Percentiles rank a stretch among this genome's conserved stretches.
phyloP scores from a whole-genome alignment of 2,888 invertebrate genomes.

The Lottia gigantea region DNA sequence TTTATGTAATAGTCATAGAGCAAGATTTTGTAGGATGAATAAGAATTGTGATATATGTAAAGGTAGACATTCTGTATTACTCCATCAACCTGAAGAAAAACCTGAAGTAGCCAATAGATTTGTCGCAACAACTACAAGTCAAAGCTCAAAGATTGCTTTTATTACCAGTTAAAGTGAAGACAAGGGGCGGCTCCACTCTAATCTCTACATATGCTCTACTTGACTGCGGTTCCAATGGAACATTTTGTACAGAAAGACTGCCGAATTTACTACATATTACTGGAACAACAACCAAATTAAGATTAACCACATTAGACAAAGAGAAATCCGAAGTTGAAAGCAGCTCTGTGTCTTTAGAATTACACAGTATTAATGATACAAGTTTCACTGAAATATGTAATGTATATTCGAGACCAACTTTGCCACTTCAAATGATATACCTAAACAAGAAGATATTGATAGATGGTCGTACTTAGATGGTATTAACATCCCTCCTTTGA shows the following conservation, averaged over 20 bases:
- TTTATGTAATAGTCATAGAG: neutral
- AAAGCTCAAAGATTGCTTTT: neutral
- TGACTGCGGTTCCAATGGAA: neutral
- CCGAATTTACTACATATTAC: neutral
- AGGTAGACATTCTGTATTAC: neutral
- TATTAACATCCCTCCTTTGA: neutral
- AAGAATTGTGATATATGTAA: neutral
- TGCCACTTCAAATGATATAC: neutral
- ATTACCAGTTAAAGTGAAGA: too few relatives aligned
- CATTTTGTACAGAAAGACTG: neutral
- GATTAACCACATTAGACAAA: neutral
- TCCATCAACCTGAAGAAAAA: neutral
- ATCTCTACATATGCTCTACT: too few relatives aligned
- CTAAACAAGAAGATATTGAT: conserved; percentile 3
- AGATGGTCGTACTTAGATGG: conserved; percentile 3
- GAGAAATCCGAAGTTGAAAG: neutral
- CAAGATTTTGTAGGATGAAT: neutral
- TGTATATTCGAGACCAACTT: neutral
- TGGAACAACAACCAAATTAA: neutral
- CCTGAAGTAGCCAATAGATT: neutral
- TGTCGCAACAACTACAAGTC: neutral
- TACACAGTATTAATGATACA: neutral
- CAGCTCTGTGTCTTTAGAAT: neutral
- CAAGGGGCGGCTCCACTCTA: too few relatives aligned
- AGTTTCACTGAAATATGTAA: neutral